A percentile compares a stretch with the other conserved stretches of the same genome.
Conservation (phyloP, 2,113 vertebrate genomes). For the Nibea albiflora region DNA sequence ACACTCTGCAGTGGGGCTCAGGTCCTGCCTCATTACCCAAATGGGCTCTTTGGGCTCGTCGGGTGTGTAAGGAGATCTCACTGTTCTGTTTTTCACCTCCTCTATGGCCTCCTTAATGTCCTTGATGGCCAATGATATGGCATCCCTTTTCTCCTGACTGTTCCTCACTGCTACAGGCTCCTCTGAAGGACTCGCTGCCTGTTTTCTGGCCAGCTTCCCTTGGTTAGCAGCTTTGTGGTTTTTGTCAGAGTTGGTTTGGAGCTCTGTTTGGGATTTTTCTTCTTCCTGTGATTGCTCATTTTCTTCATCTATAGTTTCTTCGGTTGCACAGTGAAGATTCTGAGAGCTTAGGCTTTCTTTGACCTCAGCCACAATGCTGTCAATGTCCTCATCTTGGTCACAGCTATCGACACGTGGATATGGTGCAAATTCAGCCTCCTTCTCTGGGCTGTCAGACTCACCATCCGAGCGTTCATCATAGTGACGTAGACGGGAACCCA, state of each 20-base stretch:
- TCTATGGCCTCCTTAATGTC: slow-evolving; percentile 99
- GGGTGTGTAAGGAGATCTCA: slow-evolving; percentile 97
- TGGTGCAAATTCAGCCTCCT: slow-evolving; percentile 95
- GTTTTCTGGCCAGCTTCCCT: slow-evolving; percentile 13
- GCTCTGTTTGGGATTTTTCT: slow-evolving; percentile 84
- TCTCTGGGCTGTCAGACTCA: slow-evolving; percentile 96
- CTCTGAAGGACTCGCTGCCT: slow-evolving; percentile 62
- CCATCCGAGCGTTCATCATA: slow-evolving; percentile 95
- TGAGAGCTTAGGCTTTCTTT: slow-evolving; percentile 92
- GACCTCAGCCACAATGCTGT: slow-evolving; percentile 89
- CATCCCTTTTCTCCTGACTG: slow-evolving; percentile 92
- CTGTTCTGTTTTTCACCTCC: slow-evolving; percentile 95
- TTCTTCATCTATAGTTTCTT: slow-evolving; percentile 48
- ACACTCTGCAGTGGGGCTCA: slow-evolving; percentile 92
- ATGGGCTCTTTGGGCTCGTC: slow-evolving; percentile 98
- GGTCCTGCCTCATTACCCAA: slow-evolving; percentile 98
- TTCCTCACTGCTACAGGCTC: slow-evolving; percentile 83
- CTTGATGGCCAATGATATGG: slow-evolving; percentile 96
- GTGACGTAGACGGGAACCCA: slow-evolving; percentile 94
- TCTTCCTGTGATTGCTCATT: slow-evolving; percentile 45
- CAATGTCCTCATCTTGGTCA: slow-evolving; percentile 93
- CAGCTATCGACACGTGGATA: slow-evolving; percentile 95
- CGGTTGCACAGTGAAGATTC: slow-evolving; percentile 74
- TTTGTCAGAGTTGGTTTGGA: slow-evolving; percentile 63
- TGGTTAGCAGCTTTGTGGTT: neutral